Evolutionary conservation across 2,888 invertebrate genomes (phyloP), one percentile per base, ranked within the genome.

Genomic region (Folsomia manolachei): DNA sequence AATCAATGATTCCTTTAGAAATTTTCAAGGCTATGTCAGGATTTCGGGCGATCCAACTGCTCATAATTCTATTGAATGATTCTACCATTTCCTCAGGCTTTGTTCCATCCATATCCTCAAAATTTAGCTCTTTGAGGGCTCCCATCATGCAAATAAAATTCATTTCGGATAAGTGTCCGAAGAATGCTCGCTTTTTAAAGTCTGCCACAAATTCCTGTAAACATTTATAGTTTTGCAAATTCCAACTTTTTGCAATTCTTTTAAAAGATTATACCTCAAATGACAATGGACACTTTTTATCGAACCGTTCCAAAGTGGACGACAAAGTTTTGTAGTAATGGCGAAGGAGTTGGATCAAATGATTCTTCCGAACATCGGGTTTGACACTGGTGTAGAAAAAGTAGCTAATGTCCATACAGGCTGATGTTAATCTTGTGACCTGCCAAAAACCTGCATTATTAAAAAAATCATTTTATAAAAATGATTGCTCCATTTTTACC

Each of bases 331-430:
- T 27, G 24, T 52, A 70, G 63, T 73, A 67, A 11, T 39, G 27
- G 21, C 27, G 39, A 7, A 70, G n/a, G 1, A 73, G 65, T 26
- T 63, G 26, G 27, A 39, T 23, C 51, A 63, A 25, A n/a, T 26
- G 23, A 9, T 27, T n/a, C 39, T 19, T 24, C 1, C 70, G 56
- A 14, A 72, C 70, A 25, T 61, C 53, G 19, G 72, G 64, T 39
- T 72, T 67, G 1, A 75, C 72, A 19, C 70, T 71, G 18, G 71
- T 75, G 24, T 62, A 71, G 1, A 75, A 51, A 39, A 61, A 75
- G 39, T 75, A 71, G 4, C 72, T 72, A 51, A 75, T 23, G 26
- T 75, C 75, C 60, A 72, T n/a, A 21, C 27, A 61, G n/a, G 75
- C 72, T 11, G 72, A 72, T 1, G 70, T 72, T 2, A 67, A 60